Evolutionary conservation across 2,113 vertebrate species (phyloP).

Genomic region (Blennius ocellaris): DNA sequence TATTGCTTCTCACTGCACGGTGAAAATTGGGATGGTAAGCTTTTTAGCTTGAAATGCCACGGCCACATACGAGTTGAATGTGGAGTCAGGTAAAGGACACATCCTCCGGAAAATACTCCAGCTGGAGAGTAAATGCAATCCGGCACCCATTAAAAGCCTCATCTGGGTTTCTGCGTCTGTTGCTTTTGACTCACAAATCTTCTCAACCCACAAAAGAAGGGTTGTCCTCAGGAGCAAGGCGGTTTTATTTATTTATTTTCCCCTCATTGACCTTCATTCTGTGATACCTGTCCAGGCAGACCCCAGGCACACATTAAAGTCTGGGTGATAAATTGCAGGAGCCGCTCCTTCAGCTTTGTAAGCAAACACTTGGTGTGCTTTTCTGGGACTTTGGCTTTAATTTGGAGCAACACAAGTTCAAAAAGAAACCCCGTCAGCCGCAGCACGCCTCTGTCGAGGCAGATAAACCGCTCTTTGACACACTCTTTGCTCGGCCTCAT

Average conservation of each 20-base stretch:
- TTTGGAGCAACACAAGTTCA: slow-evolving; percentile 47
- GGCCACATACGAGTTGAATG: slow-evolving; percentile 16
- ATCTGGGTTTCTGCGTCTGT: slow-evolving; percentile 22
- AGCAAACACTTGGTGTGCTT: slow-evolving; percentile 55
- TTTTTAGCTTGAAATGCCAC: slow-evolving; percentile 44
- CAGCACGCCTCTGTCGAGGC: slow-evolving; percentile 16
- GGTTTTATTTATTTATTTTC: slow-evolving; percentile 45
- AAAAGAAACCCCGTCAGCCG: slow-evolving; percentile 15
- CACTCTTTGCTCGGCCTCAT: slow-evolving; percentile 43
- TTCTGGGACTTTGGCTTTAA: slow-evolving; percentile 54
- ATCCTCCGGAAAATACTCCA: slow-evolving; percentile 33
- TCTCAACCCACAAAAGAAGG: slow-evolving; percentile 32
- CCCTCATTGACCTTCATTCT: slow-evolving; percentile 63
- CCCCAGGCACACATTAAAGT: slow-evolving; percentile 53
- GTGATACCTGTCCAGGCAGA: slow-evolving; percentile 60
- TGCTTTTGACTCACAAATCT: slow-evolving; percentile 56
- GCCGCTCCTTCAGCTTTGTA: slow-evolving; percentile 46
- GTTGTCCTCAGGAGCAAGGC: slow-evolving; percentile 34
- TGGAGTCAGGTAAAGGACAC: slow-evolving; percentile 63
- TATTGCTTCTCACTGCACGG: slow-evolving; percentile 53
- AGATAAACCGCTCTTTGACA: slow-evolving; percentile 44
- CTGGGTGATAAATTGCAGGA: slow-evolving; percentile 75
- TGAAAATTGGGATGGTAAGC: slow-evolving; percentile 47
- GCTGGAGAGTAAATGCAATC: slow-evolving; percentile 46
- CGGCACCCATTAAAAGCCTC: slow-evolving; percentile 43